phyloP scores from a whole-genome alignment of 1,140 invertebrate species.

The Drosophila triauraria region DNA sequence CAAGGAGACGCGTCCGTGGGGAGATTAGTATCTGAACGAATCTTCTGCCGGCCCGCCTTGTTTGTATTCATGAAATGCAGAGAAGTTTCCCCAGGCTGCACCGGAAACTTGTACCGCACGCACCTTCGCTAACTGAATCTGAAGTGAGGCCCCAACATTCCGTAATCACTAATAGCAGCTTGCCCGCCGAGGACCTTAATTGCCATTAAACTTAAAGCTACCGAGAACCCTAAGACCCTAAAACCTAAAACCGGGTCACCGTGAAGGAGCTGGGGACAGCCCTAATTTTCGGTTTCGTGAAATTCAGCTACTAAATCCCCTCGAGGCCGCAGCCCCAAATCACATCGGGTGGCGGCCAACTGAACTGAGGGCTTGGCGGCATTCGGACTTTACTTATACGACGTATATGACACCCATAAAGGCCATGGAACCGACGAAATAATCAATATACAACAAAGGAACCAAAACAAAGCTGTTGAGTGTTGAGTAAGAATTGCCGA shows the following conservation, averaged over 20 bases:
- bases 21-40: slow-evolving; percentile 30
- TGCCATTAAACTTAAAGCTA: slow-evolving; percentile 43
- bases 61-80: slow-evolving; percentile 47
- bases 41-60: slow-evolving; percentile 19
- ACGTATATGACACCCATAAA: slow-evolving; percentile 24
- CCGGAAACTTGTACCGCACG: slow-evolving; percentile 31
- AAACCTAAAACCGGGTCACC: slow-evolving; percentile 36
- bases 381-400: slow-evolving; percentile 4
- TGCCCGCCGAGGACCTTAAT: slow-evolving; percentile 26
- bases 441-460: slow-evolving; percentile 45
- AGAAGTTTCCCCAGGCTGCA: slow-evolving; percentile 34
- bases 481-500: background rate
- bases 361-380: slow-evolving; percentile 43
- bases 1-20: slow-evolving; percentile 23
- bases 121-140: slow-evolving; percentile 41
- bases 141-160: slow-evolving; percentile 32
- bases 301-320: slow-evolving; percentile 42
- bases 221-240: slow-evolving; percentile 14
- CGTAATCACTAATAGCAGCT: slow-evolving; percentile 43
- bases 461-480: slow-evolving; percentile 29
- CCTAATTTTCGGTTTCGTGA: slow-evolving; percentile 48
- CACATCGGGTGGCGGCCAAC: slow-evolving; percentile 31
- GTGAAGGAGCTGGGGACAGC: slow-evolving; percentile 33
- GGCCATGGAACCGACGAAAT: slow-evolving; percentile 35
- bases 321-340: slow-evolving; percentile 34